A percentile compares a stretch with the other conserved stretches of the same genome.
These are phyloP conservation scores for Sciaenops ocellatus DNA, from an alignment of 2,797 vertebrate genomes.

Conservation along the genomic window DNA sequence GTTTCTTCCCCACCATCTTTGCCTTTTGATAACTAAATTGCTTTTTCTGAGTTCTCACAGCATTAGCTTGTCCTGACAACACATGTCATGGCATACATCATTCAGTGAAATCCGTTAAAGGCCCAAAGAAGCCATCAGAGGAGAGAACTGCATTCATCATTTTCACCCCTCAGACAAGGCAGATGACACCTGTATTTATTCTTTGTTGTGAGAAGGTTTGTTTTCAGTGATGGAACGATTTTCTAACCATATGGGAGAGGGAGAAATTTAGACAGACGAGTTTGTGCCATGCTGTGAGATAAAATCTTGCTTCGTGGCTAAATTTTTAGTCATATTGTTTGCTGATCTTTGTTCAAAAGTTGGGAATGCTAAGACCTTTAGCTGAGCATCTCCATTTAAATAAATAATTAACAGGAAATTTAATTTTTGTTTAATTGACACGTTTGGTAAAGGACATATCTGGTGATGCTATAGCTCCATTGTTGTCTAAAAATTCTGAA, in stretches of 20 bases:
- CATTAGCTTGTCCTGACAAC: constrained; percentile 57
- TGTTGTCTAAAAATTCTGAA: background rate
- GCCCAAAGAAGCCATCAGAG: constrained; percentile 53
- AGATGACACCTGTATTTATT: constrained; percentile 56
- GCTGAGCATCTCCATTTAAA: background rate
- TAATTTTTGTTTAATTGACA: background rate
- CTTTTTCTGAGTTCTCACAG: constrained; percentile 36
- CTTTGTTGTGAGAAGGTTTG: constrained; percentile 28
- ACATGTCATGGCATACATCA: constrained; percentile 53
- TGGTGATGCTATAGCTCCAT: background rate
- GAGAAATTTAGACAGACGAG: constrained; percentile 13
- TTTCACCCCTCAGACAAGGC: constrained; percentile 50
- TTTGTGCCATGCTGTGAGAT: constrained; percentile 6
- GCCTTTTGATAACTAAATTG: constrained; percentile 66
- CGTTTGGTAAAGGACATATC: background rate
- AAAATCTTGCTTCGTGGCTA: background rate
- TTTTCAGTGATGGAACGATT: background rate
- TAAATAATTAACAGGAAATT: background rate
- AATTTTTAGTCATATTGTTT: background rate
- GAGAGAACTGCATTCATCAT: constrained; percentile 62
- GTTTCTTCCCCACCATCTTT: constrained; percentile 22
- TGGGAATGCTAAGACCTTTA: background rate
- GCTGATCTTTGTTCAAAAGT: background rate
- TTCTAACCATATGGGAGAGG: constrained; percentile 5
- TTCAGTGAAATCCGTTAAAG: constrained; percentile 63